Evolutionary conservation across 2,113 vertebrate species (phyloP), one percentile per base, ranked within the genome.

Genomic region (Hippocampus guttulatus): DNA sequence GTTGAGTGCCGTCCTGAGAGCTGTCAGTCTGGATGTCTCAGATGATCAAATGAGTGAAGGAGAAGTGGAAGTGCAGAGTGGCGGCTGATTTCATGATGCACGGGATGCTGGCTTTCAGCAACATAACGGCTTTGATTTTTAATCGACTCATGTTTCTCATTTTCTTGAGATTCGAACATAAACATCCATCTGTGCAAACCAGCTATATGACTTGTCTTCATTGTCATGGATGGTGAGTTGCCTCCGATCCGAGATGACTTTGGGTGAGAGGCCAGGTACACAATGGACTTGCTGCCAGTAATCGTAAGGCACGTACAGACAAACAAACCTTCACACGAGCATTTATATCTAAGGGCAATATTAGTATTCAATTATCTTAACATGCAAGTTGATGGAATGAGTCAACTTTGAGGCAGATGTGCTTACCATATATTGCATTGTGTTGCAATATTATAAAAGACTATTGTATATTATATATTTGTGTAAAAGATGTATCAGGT

Each of bases 21-120:
- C 58, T 18, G 69, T 58, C 64, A 66, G 73, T 55, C 21, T 40
- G 69, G 68, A 25, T 18, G 21, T 51, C 63, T 69, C 76, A 77
- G 55, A 71, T 76, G 68, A 76, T 45, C 18, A 71, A 65, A 61
- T 74, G 2, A 70, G 64, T 57, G 33, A 54, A 65, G 40, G 64
- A 57, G 57, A 68, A 23, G 40, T 2, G n/a, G 27, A 66, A 73
- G 41, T 41, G 65, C 65, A 55, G 49, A 23, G 61, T 52, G 58
- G 67, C 3, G 33, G 27, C 30, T 47, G 47, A 60, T 69, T 23
- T n/a, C 30, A 61, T 58, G 33, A 33, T 67, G 67, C 16, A 52
- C 2, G 40, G 12, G n/a, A 4, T 67, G 58, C 55, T 18, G 40
- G 47, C 27, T n/a, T 41, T 45, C 25, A 60, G 21, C 20, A 27